A percentile compares a stretch with the other conserved stretches of the same genome.
Evolutionary conservation across 2,113 vertebrate species (phyloP).

Genomic region (Leucosticte australis): DNA sequence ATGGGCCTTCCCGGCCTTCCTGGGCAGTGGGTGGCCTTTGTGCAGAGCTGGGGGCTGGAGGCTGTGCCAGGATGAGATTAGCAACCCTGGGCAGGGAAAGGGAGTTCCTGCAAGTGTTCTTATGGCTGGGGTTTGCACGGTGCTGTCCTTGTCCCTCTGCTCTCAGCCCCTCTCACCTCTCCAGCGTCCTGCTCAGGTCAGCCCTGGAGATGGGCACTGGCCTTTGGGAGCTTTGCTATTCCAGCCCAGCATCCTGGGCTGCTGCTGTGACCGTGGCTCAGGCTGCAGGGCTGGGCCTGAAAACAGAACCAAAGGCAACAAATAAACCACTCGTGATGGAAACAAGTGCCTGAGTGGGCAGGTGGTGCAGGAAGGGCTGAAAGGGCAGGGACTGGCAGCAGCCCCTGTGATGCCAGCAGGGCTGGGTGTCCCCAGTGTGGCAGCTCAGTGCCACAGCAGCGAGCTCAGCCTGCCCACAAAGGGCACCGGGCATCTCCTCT

Average conservation of each 20-base stretch:
- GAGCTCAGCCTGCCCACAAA: background rate
- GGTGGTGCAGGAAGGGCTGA: background rate
- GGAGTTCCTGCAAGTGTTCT: background rate
- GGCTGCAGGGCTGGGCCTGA: background rate
- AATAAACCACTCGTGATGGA: background rate
- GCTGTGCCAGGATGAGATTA: background rate
- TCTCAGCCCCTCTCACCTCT: background rate
- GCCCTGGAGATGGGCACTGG: background rate
- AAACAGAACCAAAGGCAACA: background rate
- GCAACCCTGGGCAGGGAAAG: background rate
- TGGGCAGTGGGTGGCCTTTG: background rate
- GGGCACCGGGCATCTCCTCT: background rate
- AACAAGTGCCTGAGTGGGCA: background rate
- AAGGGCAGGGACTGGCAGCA: background rate
- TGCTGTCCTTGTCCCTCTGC: background rate
- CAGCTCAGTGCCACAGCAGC: background rate
- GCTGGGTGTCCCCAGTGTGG: background rate
- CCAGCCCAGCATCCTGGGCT: background rate
- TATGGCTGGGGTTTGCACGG: background rate
- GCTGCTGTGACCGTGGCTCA: background rate
- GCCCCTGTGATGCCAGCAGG: background rate
- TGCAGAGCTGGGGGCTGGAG: background rate
- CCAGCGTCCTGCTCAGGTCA: background rate
- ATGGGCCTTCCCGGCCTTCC: background rate
- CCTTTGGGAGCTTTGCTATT: background rate